Evolutionary conservation across 2,113 vertebrate genomes (phyloP).

Genomic region (Otocyon megalotis): DNA sequence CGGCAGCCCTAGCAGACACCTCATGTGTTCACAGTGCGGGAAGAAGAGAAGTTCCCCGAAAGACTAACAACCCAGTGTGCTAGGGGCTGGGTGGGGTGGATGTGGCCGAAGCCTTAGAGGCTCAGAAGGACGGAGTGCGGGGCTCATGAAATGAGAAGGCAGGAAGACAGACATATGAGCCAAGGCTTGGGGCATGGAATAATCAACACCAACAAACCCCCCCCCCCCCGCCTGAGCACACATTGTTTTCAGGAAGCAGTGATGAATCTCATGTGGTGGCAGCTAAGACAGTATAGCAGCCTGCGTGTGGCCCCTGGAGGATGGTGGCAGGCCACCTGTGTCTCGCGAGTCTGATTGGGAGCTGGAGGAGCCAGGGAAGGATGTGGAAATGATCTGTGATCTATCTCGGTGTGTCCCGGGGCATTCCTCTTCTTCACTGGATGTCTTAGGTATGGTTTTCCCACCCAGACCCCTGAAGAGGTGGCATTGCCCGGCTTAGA

Average conservation of each 20-base stretch:
- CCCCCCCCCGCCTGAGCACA: too few relatives aligned
- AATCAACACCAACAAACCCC: neutral
- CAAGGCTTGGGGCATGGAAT: neutral
- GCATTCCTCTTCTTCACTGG: neutral
- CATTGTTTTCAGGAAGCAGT: neutral
- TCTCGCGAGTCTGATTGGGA: neutral
- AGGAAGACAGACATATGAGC: neutral
- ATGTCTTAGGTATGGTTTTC: neutral
- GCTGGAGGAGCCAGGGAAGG: neutral
- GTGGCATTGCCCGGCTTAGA: rapidly evolving
- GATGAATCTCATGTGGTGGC: rapidly evolving
- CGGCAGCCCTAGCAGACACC: neutral
- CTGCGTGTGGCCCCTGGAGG: neutral
- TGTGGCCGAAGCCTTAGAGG: neutral
- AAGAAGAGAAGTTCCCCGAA: neutral
- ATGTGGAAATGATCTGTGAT: neutral
- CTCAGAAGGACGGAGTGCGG: neutral
- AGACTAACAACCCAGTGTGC: neutral
- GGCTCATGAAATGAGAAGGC: neutral
- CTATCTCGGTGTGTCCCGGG: neutral
- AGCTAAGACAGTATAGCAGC: too few relatives aligned
- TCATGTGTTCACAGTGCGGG: neutral
- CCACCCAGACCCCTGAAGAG: neutral
- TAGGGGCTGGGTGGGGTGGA: neutral
- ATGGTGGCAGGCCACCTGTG: neutral